Conservation (phyloP, 2,888 invertebrate genomes). For the Dorcus parallelipipedus region DNA sequence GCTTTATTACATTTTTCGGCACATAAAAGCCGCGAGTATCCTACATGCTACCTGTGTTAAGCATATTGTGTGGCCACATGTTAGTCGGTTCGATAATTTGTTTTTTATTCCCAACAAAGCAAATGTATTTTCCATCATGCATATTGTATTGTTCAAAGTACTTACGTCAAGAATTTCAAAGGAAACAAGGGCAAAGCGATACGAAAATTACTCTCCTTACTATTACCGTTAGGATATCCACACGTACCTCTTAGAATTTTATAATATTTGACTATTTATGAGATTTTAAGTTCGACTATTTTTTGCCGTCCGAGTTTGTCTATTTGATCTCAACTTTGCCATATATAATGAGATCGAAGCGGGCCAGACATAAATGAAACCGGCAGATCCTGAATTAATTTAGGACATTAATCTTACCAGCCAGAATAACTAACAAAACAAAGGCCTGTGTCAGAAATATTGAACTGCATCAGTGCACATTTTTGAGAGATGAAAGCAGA, state of each 20-base stretch:
- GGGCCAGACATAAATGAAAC: constrained; percentile 20
- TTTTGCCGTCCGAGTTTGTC: constrained; percentile 4
- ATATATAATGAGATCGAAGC: constrained; percentile 22
- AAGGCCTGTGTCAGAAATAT: constrained; percentile 22
- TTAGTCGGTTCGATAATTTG: constrained; percentile 20
- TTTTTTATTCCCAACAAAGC: constrained; percentile 10
- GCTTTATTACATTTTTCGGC: constrained; percentile 4
- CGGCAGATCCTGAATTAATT: constrained; percentile 28
- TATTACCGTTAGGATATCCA: not conserved
- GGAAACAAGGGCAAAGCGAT: not conserved
- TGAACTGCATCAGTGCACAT: constrained; percentile 20
- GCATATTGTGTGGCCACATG: constrained; percentile 23
- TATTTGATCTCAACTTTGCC: constrained; percentile 13
- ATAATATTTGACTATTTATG: constrained; percentile 1
- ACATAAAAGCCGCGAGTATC: not conserved
- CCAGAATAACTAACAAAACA: constrained; percentile 27
- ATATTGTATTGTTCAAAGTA: constrained; percentile 9
- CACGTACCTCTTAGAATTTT: not conserved
- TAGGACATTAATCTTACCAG: constrained; percentile 28
- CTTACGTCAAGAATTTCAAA: not conserved
- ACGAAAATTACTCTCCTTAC: not conserved
- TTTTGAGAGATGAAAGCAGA: not conserved
- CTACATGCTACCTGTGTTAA: constrained; percentile 20
- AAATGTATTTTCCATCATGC: constrained; percentile 1
- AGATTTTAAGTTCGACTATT: constrained; percentile 2